A percentile compares a stretch with the other conserved stretches of the same genome.
phyloP scores from a whole-genome alignment of 2,113 vertebrate genomes.

The Oophaga pumilio region DNA sequence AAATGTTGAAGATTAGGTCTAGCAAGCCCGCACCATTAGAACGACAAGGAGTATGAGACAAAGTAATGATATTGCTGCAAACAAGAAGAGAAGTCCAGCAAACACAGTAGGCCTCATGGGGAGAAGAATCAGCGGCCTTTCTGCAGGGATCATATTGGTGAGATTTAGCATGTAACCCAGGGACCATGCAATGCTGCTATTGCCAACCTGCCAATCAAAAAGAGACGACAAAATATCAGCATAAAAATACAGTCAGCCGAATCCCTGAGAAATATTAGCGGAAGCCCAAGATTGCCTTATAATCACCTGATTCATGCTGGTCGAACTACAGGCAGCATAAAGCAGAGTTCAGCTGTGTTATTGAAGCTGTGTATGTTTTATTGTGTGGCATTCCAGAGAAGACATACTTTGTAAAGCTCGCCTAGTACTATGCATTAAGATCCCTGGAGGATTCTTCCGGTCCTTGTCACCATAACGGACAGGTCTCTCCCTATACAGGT shows the following conservation, averaged over 20 bases:
- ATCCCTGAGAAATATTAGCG: background rate
- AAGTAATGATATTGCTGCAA: slow-evolving; percentile 75
- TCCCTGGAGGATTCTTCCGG: too few relatives aligned
- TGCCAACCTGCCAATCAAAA: slow-evolving; percentile 77
- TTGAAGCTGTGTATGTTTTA: too few relatives aligned
- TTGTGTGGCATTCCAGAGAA: too few relatives aligned
- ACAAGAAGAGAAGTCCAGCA: slow-evolving; percentile 79
- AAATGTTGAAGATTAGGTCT: background rate
- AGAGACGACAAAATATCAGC: background rate
- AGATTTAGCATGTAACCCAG: slow-evolving; percentile 91
- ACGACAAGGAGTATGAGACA: slow-evolving; percentile 73
- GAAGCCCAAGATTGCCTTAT: too few relatives aligned
- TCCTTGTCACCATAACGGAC: too few relatives aligned
- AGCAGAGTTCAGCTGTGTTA: too few relatives aligned
- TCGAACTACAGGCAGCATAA: too few relatives aligned
- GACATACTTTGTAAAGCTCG: too few relatives aligned
- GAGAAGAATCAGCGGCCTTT: slow-evolving; percentile 72
- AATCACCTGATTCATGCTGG: too few relatives aligned
- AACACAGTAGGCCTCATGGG: slow-evolving; percentile 80
- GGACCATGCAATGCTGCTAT: slow-evolving; percentile 89
- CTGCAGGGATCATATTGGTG: slow-evolving; percentile 95
- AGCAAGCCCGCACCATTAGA: slow-evolving; percentile 30
- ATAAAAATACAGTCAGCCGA: background rate
- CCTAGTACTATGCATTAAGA: too few relatives aligned
- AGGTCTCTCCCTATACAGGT: too few relatives aligned